Conservation (phyloP, 2,797 vertebrate genomes). For the Calcarius lapponicus region DNA sequence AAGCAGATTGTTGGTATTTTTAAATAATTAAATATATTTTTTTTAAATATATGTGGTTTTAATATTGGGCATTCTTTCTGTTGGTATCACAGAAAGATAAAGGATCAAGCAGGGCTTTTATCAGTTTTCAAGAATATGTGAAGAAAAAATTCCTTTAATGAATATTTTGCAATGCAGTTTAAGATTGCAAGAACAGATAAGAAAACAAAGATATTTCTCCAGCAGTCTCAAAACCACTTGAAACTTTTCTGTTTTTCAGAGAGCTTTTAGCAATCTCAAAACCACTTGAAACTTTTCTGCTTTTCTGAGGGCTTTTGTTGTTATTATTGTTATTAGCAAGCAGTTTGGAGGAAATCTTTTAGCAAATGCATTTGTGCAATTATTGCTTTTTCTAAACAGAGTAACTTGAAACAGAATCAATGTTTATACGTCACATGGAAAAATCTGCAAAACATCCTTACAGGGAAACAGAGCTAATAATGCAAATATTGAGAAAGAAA, state of each 20-base stretch:
- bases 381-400: background rate
- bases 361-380: background rate
- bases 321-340: background rate
- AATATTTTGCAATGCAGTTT: background rate
- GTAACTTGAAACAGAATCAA: background rate
- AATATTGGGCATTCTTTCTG: background rate
- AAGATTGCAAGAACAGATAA: background rate
- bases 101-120: background rate
- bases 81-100: background rate
- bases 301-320: background rate
- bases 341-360: background rate
- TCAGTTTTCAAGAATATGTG: background rate
- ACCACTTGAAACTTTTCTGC: background rate
- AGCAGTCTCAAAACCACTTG: background rate
- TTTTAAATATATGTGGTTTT: background rate
- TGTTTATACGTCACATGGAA: background rate
- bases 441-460: background rate
- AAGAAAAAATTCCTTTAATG: background rate
- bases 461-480: background rate
- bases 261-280: background rate
- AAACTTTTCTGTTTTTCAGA: background rate
- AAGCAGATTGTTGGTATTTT: background rate
- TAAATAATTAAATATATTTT: background rate
- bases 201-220: background rate
- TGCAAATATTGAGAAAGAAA: background rate